These are phyloP conservation scores for Amia ocellicauda DNA, from an alignment of 2,113 vertebrate species.

Conservation along the genomic window DNA sequence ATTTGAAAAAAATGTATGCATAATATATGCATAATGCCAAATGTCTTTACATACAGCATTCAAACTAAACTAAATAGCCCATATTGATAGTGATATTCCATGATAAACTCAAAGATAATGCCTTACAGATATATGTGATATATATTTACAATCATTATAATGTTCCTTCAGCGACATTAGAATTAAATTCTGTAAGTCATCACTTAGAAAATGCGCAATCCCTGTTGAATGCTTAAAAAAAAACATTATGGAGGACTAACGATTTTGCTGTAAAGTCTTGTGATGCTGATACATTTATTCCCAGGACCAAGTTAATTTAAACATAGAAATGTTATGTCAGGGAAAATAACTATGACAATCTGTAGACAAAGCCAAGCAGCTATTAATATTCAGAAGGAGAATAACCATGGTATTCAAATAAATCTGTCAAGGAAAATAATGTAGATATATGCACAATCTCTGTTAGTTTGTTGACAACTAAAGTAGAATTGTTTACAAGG, in stretches of 20 bases:
- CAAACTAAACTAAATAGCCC: too few relatives aligned
- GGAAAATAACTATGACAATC: constrained; percentile 36
- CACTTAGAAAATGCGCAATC: too few relatives aligned
- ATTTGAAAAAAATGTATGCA: too few relatives aligned
- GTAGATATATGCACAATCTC: constrained; percentile 43
- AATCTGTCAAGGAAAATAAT: constrained; percentile 44
- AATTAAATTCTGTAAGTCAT: too few relatives aligned
- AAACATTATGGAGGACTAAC: constrained; percentile 14
- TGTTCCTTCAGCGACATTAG: background rate
- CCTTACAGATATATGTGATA: background rate
- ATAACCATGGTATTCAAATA: constrained; percentile 47
- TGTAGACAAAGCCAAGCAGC: constrained; percentile 34
- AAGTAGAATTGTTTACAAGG: constrained; percentile 34
- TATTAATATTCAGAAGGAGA: constrained; percentile 44
- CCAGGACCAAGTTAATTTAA: constrained; percentile 38
- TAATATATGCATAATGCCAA: too few relatives aligned
- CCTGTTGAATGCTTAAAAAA: background rate
- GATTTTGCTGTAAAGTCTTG: constrained; percentile 25
- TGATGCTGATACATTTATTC: constrained; percentile 27
- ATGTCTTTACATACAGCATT: too few relatives aligned
- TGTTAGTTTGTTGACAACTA: constrained; percentile 32
- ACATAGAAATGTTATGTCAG: constrained; percentile 30
- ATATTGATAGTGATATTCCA: too few relatives aligned
- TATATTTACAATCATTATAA: constrained; percentile 7
- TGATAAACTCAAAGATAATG: too few relatives aligned